Conservation (phyloP, 2,113 vertebrate genomes). For the Psittacula cyanocephala region DNA sequence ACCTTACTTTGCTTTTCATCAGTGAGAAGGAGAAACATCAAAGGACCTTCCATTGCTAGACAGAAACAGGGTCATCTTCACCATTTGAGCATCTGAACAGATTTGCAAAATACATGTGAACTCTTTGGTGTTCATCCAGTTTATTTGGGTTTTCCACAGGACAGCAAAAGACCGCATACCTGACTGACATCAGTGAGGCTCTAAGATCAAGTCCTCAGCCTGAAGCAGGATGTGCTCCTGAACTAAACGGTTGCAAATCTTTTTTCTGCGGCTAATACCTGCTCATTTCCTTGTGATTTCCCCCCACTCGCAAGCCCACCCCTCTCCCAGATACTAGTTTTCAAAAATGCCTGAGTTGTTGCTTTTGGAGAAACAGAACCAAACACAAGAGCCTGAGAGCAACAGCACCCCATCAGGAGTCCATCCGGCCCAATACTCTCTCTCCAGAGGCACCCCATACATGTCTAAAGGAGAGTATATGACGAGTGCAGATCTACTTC, state of each 20-base stretch:
- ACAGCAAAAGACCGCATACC: background rate
- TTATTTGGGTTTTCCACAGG: background rate
- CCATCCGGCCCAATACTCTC: background rate
- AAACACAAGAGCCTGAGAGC: background rate
- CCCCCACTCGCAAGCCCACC: background rate
- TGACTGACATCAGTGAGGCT: background rate
- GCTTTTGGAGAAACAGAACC: background rate
- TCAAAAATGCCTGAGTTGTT: background rate
- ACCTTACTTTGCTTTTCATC: background rate
- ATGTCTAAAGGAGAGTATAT: background rate
- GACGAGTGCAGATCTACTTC: background rate
- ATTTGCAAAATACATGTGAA: background rate
- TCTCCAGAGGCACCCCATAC: background rate
- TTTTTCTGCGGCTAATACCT: background rate
- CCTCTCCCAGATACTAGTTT: background rate
- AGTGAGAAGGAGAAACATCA: background rate
- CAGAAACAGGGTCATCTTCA: background rate
- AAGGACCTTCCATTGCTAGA: background rate
- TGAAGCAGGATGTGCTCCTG: background rate
- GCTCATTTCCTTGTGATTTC: background rate
- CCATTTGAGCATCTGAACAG: background rate
- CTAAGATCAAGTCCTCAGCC: background rate
- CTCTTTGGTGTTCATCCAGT: background rate
- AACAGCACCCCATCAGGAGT: background rate
- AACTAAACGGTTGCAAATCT: background rate